Percentiles rank a stretch among this genome's conserved stretches.
These are phyloP conservation scores for Hydroisotoma schaefferi DNA, from an alignment of 2,888 invertebrate species.

Conservation along the genomic window DNA sequence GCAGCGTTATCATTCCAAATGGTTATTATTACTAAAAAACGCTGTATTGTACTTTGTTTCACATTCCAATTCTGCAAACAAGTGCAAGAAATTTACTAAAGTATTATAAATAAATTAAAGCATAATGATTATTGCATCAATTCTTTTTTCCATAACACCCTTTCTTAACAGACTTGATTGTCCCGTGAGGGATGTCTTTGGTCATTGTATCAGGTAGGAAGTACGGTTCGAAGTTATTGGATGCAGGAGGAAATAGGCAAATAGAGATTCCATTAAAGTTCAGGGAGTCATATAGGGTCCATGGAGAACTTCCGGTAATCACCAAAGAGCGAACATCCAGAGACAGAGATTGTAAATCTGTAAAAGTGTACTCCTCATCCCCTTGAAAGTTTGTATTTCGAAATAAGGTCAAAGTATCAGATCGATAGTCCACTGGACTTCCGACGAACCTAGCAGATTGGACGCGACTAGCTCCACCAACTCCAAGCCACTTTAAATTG, in stretches of 20 bases:
- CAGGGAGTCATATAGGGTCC: conserved; percentile 37
- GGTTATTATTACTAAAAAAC: no score
- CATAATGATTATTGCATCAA: neutral
- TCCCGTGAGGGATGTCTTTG: conserved; percentile 22
- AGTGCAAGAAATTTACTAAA: no score
- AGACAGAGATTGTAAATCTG: conserved; percentile 15
- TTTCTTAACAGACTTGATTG: conserved; percentile 31
- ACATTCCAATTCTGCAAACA: no score
- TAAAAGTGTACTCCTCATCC: conserved; percentile 31
- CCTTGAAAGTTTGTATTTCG: conserved; percentile 40
- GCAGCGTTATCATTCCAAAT: no score
- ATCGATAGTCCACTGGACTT: conserved; percentile 25
- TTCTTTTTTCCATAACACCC: conserved; percentile 27
- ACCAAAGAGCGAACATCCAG: conserved; percentile 23
- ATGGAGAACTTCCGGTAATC: conserved; percentile 32
- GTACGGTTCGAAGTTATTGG: conserved; percentile 21
- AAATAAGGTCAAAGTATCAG: conserved; percentile 36
- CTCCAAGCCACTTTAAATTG: conserved; percentile 26
- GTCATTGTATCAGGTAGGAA: conserved; percentile 24
- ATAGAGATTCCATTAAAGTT: conserved; percentile 32
- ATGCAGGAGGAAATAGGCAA: conserved; percentile 30
- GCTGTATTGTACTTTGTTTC: no score
- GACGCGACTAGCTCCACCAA: conserved; percentile 15
- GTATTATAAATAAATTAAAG: no score
- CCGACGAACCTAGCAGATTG: conserved; percentile 36